Percentiles rank a stretch among this genome's conserved stretches.
Evolutionary conservation across 2,888 invertebrate species (phyloP).

Genomic region (Caenorhabditis macrosperma): DNA sequence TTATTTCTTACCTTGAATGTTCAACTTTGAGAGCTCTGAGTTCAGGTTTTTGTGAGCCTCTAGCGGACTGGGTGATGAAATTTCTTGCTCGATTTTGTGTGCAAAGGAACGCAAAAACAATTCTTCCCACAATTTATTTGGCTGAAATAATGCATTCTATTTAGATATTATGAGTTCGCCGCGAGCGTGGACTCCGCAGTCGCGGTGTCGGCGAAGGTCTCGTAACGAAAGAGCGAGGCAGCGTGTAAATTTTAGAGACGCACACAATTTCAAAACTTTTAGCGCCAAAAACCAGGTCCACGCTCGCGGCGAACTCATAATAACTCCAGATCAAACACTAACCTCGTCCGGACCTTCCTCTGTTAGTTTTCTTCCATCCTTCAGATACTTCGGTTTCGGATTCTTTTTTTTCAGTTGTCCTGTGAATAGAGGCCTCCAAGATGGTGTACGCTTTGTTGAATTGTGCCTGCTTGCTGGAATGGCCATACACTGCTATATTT

Average conservation of each 20-base stretch:
- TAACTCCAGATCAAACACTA: background rate
- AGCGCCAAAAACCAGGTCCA: no score
- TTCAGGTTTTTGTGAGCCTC: conserved; percentile 68
- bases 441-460: conserved; percentile 57
- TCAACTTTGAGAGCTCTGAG: conserved; percentile 58
- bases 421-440: conserved; percentile 69
- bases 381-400: conserved; percentile 69
- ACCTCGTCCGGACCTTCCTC: conserved; percentile 47
- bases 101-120: conserved; percentile 74
- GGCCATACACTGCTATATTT: background rate
- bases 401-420: conserved; percentile 62
- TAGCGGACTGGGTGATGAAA: conserved; percentile 67
- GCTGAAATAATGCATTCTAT: conserved; percentile 41
- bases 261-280: no score
- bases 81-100: conserved; percentile 75
- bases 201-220: no score
- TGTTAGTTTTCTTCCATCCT: conserved; percentile 72
- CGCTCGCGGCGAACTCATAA: background rate
- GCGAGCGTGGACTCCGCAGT: no score
- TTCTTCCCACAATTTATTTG: conserved; percentile 76
- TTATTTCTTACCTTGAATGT: conserved; percentile 64
- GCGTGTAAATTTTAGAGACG: no score
- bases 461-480: conserved; percentile 45
- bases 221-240: no score
- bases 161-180: no score